phyloP scores from a whole-genome alignment of 2,888 invertebrate genomes.

The Neria commutata region DNA sequence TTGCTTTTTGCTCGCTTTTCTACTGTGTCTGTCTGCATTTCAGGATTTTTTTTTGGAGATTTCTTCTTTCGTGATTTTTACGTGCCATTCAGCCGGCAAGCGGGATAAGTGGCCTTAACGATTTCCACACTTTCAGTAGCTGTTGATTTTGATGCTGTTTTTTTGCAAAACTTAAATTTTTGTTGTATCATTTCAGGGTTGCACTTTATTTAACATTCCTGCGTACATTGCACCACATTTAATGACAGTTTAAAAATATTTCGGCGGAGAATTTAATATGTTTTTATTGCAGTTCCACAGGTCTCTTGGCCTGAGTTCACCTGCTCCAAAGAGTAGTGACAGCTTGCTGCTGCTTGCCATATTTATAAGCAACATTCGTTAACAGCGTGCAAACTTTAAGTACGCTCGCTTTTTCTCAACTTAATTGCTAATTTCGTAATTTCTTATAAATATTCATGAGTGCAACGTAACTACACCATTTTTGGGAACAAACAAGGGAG shows the following conservation, averaged over 20 bases:
- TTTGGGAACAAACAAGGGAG: too few relatives aligned
- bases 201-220: not conserved
- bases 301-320: too few relatives aligned
- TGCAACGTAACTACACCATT: constrained; percentile 7
- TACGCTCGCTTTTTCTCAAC: constrained; percentile 2
- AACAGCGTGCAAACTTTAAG: too few relatives aligned
- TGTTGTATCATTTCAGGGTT: not conserved
- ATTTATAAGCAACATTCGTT: too few relatives aligned
- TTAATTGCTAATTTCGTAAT: constrained; percentile 29
- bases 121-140: constrained; percentile 4
- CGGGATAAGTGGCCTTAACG: constrained; percentile 4
- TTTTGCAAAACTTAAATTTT: not conserved
- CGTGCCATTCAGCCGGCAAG: not conserved
- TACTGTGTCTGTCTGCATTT: too few relatives aligned
- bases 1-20: not conserved
- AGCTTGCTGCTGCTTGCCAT: too few relatives aligned
- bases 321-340: too few relatives aligned
- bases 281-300: too few relatives aligned
- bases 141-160: not conserved
- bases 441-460: constrained; percentile 30
- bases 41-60: not conserved
- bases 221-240: too few relatives aligned
- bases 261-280: too few relatives aligned
- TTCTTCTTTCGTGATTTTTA: not conserved
- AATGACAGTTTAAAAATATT: too few relatives aligned